Base-by-base conservation (phyloP, 2,797 vertebrate species). In the Coreius guichenoti region DNA sequence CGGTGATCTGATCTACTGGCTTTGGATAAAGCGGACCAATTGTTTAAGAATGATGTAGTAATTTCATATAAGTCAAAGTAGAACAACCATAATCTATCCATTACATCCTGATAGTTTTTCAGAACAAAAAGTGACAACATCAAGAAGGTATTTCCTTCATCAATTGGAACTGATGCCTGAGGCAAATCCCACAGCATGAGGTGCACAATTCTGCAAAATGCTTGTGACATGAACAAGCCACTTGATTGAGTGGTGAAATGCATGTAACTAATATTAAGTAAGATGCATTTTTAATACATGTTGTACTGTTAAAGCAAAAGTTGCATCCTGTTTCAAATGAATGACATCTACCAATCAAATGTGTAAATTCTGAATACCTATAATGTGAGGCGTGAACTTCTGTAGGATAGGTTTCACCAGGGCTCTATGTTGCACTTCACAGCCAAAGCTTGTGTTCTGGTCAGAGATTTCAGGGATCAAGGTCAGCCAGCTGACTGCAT, bases 361-460 rank as follows among this genome's bases (percentile, higher is more conserved):
- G 19, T 54, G 23, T 39, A 17, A 2, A 79, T 49, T 80, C 4
- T 51, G 45, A 74, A 73, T 86, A 96, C 95, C 85, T 29, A 91
- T 94, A 58, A 95, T 87, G 61, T 90, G 93, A 47, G 94, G 90
- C 11, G 73, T 89, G 84, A 96, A 94, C 75, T 92, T 85, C 85
- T 88, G 19, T n/a, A 45, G 47, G 13, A 90, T 78, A 43, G 90
- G 88, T 8, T 91, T 87, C 45, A 86, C 2, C 56, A 75, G 86
- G 29, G 91, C 90, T 3, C 33, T 78, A 70, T 96, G 95, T 2
- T 69, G 92, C 74, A 95, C 94, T 88, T 84, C 89, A 86, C 95
- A 96, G 86, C 92, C 88, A 76, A 93, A 96, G 78, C 93, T 95
- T 45, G 82, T 87, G 51, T 95, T 95, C 81, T 91, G 92, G 88